Conservation (phyloP, 2,888 invertebrate genomes). For the Acleris cristana region DNA sequence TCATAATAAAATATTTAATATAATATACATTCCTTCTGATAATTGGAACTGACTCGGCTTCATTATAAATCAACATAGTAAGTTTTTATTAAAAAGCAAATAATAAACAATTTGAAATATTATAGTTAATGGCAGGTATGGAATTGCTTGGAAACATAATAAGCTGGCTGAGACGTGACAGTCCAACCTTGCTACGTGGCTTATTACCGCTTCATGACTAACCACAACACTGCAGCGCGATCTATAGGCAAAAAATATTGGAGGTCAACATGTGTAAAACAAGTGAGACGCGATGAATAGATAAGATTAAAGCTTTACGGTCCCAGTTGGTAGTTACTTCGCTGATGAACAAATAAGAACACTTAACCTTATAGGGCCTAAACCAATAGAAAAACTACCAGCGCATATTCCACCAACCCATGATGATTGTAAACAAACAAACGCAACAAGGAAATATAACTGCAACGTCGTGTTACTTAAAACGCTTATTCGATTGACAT, state of each 20-base stretch:
- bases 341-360: not conserved
- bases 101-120: conserved; percentile 25
- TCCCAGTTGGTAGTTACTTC: conserved; percentile 9
- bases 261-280: conserved; percentile 32
- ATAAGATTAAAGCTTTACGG: conserved; percentile 22
- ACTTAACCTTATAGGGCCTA: not conserved
- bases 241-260: conserved; percentile 37
- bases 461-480: conserved; percentile 38
- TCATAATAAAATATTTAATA: not conserved
- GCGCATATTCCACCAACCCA: not conserved
- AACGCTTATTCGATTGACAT: conserved; percentile 42
- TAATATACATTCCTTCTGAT: too few species aligned
- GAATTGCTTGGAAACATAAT: conserved; percentile 28
- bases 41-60: too few species aligned
- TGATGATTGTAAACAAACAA: conserved; percentile 18
- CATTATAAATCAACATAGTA: not conserved
- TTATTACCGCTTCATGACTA: conserved; percentile 49
- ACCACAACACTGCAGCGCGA: conserved; percentile 46
- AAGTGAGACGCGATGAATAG: conserved; percentile 25
- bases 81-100: conserved; percentile 6
- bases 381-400: not conserved
- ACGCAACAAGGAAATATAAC: conserved; percentile 28
- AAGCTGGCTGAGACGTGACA: conserved; percentile 54
- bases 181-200: conserved; percentile 54
- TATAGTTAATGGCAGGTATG: conserved; percentile 15